These are phyloP conservation scores for Mesorhabditis spiculigera DNA, from an alignment of 2,888 invertebrate genomes.

Conservation along the genomic window DNA sequence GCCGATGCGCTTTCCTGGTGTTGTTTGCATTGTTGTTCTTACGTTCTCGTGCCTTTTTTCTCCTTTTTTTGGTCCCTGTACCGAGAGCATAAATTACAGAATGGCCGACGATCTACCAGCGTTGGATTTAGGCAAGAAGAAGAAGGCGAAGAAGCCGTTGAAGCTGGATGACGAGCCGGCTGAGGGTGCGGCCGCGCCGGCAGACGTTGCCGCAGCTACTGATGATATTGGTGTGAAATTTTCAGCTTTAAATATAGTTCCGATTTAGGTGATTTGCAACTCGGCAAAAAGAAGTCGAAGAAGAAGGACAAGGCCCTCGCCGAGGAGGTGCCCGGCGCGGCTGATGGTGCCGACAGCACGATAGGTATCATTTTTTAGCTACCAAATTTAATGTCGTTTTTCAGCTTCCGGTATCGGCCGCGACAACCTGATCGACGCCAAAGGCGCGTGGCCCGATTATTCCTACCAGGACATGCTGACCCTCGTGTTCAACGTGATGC, in stretches of 20 bases:
- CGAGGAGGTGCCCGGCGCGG: conserved; percentile 28
- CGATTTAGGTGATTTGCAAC: conserved; percentile 29
- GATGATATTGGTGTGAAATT: conserved; percentile 20
- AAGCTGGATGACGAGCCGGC: conserved; percentile 36
- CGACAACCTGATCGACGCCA: conserved; percentile 59
- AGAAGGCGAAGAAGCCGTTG: conserved; percentile 42
- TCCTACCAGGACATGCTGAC: conserved; percentile 93
- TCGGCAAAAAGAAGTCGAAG: conserved; percentile 39
- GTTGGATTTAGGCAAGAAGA: conserved; percentile 41
- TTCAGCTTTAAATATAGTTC: not conserved
- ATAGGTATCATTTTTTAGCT: not conserved
- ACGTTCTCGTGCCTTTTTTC: not conserved
- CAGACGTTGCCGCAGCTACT: conserved; percentile 19
- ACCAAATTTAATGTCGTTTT: not conserved
- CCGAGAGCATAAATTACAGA: conserved; percentile 10
- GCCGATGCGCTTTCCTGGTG: not conserved
- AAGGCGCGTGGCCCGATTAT: conserved; percentile 73
- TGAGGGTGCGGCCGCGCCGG: conserved; percentile 15
- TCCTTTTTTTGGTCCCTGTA: not conserved
- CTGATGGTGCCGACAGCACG: not conserved
- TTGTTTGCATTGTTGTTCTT: not conserved
- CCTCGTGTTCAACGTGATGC: conserved; percentile 94
- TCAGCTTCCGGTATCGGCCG: conserved; percentile 39
- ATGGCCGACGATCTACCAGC: conserved; percentile 39
- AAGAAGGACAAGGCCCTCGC: conserved; percentile 24